phyloP scores from a whole-genome alignment of 2,113 vertebrate species.

The Perccottus glenii region DNA sequence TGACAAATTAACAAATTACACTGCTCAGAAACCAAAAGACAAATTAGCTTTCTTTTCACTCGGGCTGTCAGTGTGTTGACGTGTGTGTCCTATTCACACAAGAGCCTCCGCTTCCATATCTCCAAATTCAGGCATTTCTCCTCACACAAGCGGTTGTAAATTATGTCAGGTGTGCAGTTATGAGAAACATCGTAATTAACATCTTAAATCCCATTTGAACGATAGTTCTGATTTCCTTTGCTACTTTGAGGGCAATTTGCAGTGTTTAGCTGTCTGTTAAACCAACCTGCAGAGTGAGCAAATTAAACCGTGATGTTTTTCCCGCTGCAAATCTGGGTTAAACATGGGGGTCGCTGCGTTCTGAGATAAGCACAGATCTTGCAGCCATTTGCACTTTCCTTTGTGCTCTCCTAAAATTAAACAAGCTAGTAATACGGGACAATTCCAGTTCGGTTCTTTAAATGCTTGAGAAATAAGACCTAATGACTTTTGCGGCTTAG shows the following conservation, averaged over 20 bases:
- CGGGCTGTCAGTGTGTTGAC: conserved; percentile 11
- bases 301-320: conserved; percentile 64
- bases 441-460: conserved; percentile 49
- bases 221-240: conserved; percentile 43
- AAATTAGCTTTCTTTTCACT: conserved; percentile 31
- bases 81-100: conserved; percentile 25
- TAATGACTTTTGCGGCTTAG: conserved; percentile 75
- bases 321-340: conserved; percentile 70
- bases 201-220: conserved; percentile 62
- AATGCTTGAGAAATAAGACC: conserved; percentile 63
- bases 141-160: conserved; percentile 26
- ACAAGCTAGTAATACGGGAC: conserved; percentile 45
- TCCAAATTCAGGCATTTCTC: conserved; percentile 30
- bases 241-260: conserved; percentile 56
- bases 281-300: conserved; percentile 69
- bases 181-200: conserved; percentile 71
- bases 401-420: conserved; percentile 61
- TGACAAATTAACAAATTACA: conserved; percentile 56
- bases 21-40: conserved; percentile 41
- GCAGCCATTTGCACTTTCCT: conserved; percentile 74
- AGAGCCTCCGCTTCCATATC: conserved; percentile 22
- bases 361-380: conserved; percentile 66
- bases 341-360: conserved; percentile 65
- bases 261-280: conserved; percentile 61
- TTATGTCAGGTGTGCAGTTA: conserved; percentile 58